phyloP scores from a whole-genome alignment of 1,140 invertebrate species.

The Drosophila subpulchrella region DNA sequence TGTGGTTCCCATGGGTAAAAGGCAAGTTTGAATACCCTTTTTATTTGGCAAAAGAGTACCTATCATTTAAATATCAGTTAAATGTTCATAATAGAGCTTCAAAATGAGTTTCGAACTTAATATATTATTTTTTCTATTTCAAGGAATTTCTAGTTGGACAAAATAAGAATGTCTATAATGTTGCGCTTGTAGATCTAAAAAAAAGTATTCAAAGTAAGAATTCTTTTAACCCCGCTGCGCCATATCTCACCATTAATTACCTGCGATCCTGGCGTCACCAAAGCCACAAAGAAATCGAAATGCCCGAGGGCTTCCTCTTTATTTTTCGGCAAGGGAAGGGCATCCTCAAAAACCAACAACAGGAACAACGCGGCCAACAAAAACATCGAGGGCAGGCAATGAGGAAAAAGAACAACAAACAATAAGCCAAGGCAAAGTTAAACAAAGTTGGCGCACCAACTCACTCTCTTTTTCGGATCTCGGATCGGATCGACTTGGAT shows the following conservation, averaged over 20 bases:
- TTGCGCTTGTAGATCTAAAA: too few species aligned
- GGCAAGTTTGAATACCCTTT: background rate
- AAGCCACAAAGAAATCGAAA: conserved; percentile 13
- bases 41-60: too few species aligned
- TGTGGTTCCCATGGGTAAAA: background rate
- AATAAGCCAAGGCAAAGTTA: conserved; percentile 70
- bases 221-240: background rate
- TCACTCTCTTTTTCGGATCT: conserved; percentile 27
- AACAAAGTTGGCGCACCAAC: conserved; percentile 74
- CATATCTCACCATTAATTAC: background rate
- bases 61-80: too few species aligned
- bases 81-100: too few species aligned
- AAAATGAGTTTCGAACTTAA: too few species aligned
- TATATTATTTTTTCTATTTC: background rate
- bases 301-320: conserved; percentile 20
- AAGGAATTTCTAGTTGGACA: too few species aligned
- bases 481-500: background rate
- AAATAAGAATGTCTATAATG: too few species aligned
- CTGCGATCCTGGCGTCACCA: conserved; percentile 2
- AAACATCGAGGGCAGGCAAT: conserved; percentile 26
- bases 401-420: conserved; percentile 47
- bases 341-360: conserved; percentile 63
- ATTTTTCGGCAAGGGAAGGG: conserved; percentile 45
- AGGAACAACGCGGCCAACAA: conserved; percentile 30
- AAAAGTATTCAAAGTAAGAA: too few species aligned